Conservation (phyloP, 2,113 vertebrate species). For the Connochaetes taurinus region DNA sequence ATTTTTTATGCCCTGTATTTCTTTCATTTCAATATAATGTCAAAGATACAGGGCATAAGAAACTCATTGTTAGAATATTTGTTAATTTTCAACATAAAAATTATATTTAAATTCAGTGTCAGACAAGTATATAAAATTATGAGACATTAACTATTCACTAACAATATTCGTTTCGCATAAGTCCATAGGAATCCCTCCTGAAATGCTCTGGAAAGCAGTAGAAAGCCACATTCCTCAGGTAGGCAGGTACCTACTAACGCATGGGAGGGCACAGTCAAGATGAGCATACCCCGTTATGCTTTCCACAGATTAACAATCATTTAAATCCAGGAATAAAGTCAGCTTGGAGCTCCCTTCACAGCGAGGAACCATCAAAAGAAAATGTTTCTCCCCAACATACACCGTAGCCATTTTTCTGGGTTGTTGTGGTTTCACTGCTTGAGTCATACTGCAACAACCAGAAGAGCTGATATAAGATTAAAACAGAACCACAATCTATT, state of each 20-base stretch:
- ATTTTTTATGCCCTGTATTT: background rate
- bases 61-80: background rate
- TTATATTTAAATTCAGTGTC: background rate
- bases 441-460: background rate
- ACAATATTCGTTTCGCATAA: background rate
- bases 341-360: background rate
- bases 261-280: background rate
- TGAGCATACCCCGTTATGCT: background rate
- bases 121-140: background rate
- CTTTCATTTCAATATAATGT: background rate
- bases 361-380: background rate
- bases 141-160: background rate
- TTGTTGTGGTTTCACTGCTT: background rate
- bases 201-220: background rate
- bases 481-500: background rate
- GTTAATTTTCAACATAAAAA: background rate
- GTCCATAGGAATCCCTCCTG: too few species aligned
- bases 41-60: background rate
- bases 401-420: background rate
- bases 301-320: background rate
- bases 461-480: background rate
- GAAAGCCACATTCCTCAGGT: background rate
- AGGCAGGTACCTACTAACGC: background rate
- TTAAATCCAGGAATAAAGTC: background rate
- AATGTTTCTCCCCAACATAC: background rate